Evolutionary conservation across 2,113 vertebrate genomes (phyloP).

Genomic region (human (Homo sapiens)): DNA sequence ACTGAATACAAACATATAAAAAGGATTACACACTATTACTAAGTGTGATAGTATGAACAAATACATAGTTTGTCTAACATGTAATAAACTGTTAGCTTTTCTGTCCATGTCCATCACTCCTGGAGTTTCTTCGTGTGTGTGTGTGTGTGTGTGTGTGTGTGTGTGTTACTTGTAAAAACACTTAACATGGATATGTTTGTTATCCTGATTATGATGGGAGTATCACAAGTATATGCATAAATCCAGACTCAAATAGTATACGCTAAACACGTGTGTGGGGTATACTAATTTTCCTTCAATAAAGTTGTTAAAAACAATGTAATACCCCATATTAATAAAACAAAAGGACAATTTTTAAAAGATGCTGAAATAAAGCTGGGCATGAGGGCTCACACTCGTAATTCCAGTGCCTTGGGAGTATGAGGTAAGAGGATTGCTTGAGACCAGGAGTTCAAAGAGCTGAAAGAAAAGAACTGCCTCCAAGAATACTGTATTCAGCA

Average conservation of each 20-base stretch:
- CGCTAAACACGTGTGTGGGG: background rate
- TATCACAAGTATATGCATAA: background rate
- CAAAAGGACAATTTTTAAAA: too few relatives aligned
- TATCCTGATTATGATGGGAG: background rate
- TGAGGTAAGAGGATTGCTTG: too few relatives aligned
- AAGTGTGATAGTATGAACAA: background rate
- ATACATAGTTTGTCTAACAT: background rate
- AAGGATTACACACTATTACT: background rate
- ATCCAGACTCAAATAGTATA: background rate
- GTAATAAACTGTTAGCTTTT: background rate
- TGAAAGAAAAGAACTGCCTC: too few relatives aligned
- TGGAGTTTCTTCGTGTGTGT: background rate
- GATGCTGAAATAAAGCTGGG: too few relatives aligned
- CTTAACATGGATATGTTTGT: background rate
- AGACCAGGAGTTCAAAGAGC: too few relatives aligned
- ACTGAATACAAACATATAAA: background rate
- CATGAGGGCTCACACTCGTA: too few relatives aligned
- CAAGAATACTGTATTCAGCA: background rate
- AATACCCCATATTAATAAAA: background rate
- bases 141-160: background rate
- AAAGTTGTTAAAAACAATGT: background rate
- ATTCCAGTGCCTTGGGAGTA: too few relatives aligned
- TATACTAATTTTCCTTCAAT: background rate
- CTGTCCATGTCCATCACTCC: background rate
- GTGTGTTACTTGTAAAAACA: background rate